Base-by-base conservation (phyloP, 92 coral and sea anemone genomes). In the Umimayanthus chanpuru region DNA sequence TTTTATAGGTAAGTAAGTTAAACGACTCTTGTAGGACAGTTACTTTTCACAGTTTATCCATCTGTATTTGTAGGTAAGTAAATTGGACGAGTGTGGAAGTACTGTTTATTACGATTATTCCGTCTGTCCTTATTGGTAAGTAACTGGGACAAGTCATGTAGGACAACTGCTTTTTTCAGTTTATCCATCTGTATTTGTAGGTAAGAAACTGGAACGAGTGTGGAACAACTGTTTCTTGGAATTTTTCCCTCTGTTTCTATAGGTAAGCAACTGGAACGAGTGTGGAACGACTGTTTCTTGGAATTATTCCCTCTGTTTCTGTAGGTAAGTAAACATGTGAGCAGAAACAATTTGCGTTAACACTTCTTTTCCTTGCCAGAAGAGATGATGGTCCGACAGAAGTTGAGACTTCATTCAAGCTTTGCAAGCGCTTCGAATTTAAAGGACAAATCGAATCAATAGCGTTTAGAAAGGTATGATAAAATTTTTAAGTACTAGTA, bases 221-320 rank as follows among this genome's bases (percentile, higher is more conserved):
- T 92, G 94, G 94, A 82, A 92, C 85, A 29, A 92, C 94, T 55
- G 94, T 88, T 53, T 92, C 94, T 21, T 92, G 90, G 81, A 92
- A 92, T 80, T 77, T 79, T 70, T 85, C 89, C 11, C 73, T 90
- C 26, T 92, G 94, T 64, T 44, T 90, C 39, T 90, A 82, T 85
- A 92, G 91, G 94, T 92, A 88, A 80, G 73, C 65, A 18, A 30
- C 14, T 5, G 26, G 58, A 53, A 73, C 1, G 29, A 5, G 29
- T 71, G 25, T 80, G 26, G 16, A 2, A 39, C 5, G 26, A 61
- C 26, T 61, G 68, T 2, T 53, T 53, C 58, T 53, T 53, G 14
- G 3, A 10, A 53, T 53, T 53, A 53, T 53, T 53, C 20, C 58
- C 18, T 53, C 58, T 12, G 20, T 15, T 11, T 89, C 92, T 50